A percentile compares a stretch with the other conserved stretches of the same genome.
These are phyloP conservation scores for Lontra canadensis DNA, from an alignment of 2,113 vertebrate genomes.

Conservation along the genomic window DNA sequence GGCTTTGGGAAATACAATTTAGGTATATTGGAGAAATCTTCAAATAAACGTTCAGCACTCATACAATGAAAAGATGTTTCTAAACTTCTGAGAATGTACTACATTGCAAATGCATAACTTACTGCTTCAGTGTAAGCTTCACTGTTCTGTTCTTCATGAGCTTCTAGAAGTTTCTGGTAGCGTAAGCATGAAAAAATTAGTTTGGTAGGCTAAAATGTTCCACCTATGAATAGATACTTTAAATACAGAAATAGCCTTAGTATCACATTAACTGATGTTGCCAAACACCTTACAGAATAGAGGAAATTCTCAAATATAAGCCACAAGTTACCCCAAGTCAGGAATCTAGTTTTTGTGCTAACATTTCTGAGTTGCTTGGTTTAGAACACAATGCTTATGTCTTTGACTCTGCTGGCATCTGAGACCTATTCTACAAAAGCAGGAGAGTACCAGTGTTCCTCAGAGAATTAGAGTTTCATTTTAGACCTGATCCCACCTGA, in stretches of 20 bases:
- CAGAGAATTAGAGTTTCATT: neutral
- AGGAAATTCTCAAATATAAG: neutral
- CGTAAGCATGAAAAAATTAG: constrained; percentile 26
- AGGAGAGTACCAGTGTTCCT: neutral
- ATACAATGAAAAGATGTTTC: neutral
- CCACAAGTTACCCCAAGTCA: neutral
- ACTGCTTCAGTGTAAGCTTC: constrained; percentile 98
- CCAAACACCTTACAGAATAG: neutral
- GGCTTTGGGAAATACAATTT: neutral
- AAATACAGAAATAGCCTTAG: neutral
- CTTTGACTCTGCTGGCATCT: neutral
- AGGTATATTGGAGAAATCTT: neutral
- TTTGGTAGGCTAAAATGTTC: neutral
- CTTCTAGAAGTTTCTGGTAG: constrained; percentile 96
- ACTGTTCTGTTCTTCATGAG: constrained; percentile 97
- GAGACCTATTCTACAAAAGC: neutral
- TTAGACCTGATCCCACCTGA: neutral
- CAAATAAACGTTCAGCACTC: neutral
- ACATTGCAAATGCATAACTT: constrained; percentile 75
- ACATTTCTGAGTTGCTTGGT: neutral
- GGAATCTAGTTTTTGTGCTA: neutral
- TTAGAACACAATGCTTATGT: neutral
- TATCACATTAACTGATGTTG: neutral
- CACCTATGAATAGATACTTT: constrained; percentile 21
- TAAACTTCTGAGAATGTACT: neutral